phyloP scores from a whole-genome alignment of 2,888 invertebrate species.

The Anodontia alba region DNA sequence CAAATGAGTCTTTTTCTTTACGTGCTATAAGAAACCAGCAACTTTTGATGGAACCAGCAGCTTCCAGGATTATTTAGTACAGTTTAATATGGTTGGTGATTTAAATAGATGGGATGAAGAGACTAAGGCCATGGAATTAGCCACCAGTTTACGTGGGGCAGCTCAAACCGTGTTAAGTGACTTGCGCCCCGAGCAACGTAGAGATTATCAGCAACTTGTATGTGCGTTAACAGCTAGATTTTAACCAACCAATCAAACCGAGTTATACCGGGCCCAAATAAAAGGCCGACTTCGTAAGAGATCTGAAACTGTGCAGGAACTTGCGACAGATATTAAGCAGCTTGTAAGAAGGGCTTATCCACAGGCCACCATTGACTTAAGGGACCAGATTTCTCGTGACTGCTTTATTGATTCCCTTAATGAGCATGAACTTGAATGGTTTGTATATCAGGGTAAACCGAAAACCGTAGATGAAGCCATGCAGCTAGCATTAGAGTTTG shows the following conservation, averaged over 20 bases:
- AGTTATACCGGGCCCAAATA: slow-evolving; percentile 29
- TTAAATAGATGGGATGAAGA: slow-evolving; percentile 23
- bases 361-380: slow-evolving; percentile 8
- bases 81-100: slow-evolving; percentile 27
- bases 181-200: background rate
- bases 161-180: slow-evolving; percentile 30
- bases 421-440: slow-evolving; percentile 14
- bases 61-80: slow-evolving; percentile 31
- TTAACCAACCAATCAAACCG: slow-evolving; percentile 19
- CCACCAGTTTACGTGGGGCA: slow-evolving; percentile 27
- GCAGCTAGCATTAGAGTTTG: slow-evolving; percentile 12
- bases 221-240: slow-evolving; percentile 20
- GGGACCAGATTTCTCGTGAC: background rate
- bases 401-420: slow-evolving; percentile 14
- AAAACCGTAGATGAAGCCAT: slow-evolving; percentile 13
- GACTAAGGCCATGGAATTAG: slow-evolving; percentile 26
- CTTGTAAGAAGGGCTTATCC: slow-evolving; percentile 25
- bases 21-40: slow-evolving; percentile 12
- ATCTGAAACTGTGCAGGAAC: slow-evolving; percentile 24
- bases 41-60: slow-evolving; percentile 24
- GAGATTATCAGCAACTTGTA: slow-evolving; percentile 23
- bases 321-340: no score
- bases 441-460: slow-evolving; percentile 13
- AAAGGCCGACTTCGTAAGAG: slow-evolving; percentile 12
- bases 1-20: background rate